Evolutionary conservation across 64 coral and sea anemone genomes (phyloP).

Genomic region (Montipora capricornis): DNA sequence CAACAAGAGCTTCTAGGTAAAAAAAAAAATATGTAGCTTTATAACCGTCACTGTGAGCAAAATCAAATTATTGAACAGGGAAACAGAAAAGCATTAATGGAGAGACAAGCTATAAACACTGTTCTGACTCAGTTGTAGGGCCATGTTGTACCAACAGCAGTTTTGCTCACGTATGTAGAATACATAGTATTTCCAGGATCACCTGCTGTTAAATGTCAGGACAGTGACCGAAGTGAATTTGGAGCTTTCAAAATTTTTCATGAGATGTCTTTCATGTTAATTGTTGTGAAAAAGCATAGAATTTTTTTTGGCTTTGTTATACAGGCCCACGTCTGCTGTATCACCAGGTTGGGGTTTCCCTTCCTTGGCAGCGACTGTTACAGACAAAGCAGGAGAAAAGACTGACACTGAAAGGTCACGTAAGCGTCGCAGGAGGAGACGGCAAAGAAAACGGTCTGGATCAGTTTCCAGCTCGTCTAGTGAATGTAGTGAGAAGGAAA

Average conservation of each 20-base stretch:
- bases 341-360: slow-evolving; percentile 41
- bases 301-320: neutral
- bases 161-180: too few relatives aligned
- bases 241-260: neutral
- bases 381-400: slow-evolving; percentile 51
- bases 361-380: slow-evolving; percentile 11
- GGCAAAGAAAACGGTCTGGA: slow-evolving; percentile 81
- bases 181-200: too few relatives aligned
- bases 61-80: too few relatives aligned
- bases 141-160: too few relatives aligned
- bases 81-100: too few relatives aligned
- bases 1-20: neutral
- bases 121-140: too few relatives aligned
- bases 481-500: slow-evolving; percentile 87
- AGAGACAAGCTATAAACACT: too few relatives aligned
- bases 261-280: neutral
- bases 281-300: neutral
- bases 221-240: neutral
- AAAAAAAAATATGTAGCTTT: neutral
- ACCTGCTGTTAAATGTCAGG: too few relatives aligned
- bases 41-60: too few relatives aligned
- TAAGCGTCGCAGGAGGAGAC: slow-evolving; percentile 69
- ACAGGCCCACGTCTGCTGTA: neutral
- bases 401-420: slow-evolving; percentile 77
- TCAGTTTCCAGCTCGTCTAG: slow-evolving; percentile 90